Evolutionary conservation across 2,797 vertebrate species (phyloP), one percentile per base, ranked within the genome.

Genomic region (Anguilla obscura): DNA sequence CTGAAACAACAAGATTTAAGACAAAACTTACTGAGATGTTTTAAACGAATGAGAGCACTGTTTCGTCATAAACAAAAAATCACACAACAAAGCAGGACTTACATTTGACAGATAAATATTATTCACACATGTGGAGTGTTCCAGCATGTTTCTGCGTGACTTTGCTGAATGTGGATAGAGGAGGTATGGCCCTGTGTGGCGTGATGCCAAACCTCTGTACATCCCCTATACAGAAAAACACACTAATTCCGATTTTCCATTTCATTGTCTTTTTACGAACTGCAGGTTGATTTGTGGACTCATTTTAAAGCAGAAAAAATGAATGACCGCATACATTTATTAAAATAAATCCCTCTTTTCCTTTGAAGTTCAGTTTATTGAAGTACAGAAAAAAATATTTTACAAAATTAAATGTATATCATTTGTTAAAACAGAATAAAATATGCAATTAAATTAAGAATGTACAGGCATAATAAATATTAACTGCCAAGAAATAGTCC

Each of bases 391-490:
- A 16, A 85, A 85, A 69, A 87, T 87, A 76, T 85, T 54, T 56
- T 56, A 85, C 76, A 84, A 89, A 85, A 89, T 83, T 63, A 71
- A 84, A 85, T 87, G 74, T 50, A 84, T 87, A 85, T 45, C 16
- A 89, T 18, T 18, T 54, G 63, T 36, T 45, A 76, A 86, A 85
- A 86, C 79, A 88, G 80, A 85, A 87, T 79, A 69, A 83, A 90
- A 89, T 87, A 89, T 85, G 74, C n/a, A 88, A 36, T 90, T 91
- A 92, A 93, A 91, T 92, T 90, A 91, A 63, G 71, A 66, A 89
- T 86, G 63, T 86, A 91, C 84, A 90, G 84, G 79, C 83, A 88
- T 88, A 92, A 92, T 93, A 93, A 93, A 93, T 93, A 93, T 88
- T 87, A 74, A 88, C 84, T 33, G 85, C 58, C 63, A 60, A 63